Percentiles rank a stretch among this genome's conserved stretches.
Evolutionary conservation across 2,797 vertebrate genomes (phyloP).

Genomic region (Cyprinella venusta): DNA sequence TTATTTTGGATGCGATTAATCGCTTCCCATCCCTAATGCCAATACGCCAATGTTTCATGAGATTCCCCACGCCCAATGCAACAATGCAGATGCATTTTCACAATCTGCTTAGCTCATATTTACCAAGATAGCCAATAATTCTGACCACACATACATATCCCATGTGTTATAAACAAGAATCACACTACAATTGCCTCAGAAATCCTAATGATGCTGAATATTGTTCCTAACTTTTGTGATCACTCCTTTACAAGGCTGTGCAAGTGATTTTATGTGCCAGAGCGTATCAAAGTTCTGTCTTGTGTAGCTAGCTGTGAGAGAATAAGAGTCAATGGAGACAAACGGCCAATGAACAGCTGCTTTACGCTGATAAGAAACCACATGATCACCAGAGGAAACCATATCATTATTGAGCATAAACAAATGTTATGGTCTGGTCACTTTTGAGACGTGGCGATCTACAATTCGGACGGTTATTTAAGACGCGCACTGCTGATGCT

Average conservation of each 20-base stretch:
- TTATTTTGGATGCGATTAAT: too few species aligned
- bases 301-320: slow-evolving; percentile 18
- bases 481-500: slow-evolving; percentile 11
- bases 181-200: too few species aligned
- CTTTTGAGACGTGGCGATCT: slow-evolving; percentile 30
- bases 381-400: slow-evolving; percentile 23
- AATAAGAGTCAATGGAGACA: slow-evolving; percentile 32
- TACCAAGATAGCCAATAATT: too few species aligned
- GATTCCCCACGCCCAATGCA: too few species aligned
- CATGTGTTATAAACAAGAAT: too few species aligned
- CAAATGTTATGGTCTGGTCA: slow-evolving; percentile 18
- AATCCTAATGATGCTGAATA: not conserved
- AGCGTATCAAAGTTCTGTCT: slow-evolving; percentile 21
- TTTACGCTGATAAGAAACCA: slow-evolving; percentile 48
- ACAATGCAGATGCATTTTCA: too few species aligned
- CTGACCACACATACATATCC: too few species aligned
- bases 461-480: slow-evolving; percentile 3
- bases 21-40: too few species aligned
- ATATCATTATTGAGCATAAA: slow-evolving; percentile 50
- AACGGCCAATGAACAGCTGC: slow-evolving; percentile 45
- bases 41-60: too few species aligned
- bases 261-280: not conserved
- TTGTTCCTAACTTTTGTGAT: not conserved
- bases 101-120: too few species aligned
- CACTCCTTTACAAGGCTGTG: not conserved